Evolutionary conservation across 1,140 invertebrate genomes (phyloP).

Genomic region (Leguminivora glycinivorella): DNA sequence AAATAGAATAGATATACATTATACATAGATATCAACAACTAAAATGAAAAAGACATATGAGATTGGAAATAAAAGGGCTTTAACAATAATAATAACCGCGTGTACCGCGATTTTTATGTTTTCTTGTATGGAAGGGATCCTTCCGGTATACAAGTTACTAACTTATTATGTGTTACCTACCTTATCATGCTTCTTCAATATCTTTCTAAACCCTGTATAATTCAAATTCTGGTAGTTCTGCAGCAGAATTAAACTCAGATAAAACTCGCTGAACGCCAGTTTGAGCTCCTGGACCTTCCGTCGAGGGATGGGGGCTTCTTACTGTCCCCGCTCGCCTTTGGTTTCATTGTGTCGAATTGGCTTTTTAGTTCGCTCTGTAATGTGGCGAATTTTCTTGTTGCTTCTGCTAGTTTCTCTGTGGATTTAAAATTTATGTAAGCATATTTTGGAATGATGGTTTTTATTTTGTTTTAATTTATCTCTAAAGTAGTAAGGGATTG

Average conservation of each 20-base stretch:
- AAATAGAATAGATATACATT: too few relatives aligned
- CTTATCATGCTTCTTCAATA: slow-evolving; percentile 99
- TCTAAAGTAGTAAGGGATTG: too few relatives aligned
- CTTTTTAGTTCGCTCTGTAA: slow-evolving; percentile 93
- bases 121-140: too few relatives aligned
- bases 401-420: slow-evolving; percentile 97
- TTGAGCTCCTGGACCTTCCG: slow-evolving; percentile 96
- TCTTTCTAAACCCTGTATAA: slow-evolving; percentile 99
- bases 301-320: slow-evolving; percentile 81
- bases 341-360: slow-evolving; percentile 84
- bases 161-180: slow-evolving; percentile 74
- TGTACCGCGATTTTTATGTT: too few relatives aligned
- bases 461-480: not conserved
- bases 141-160: too few relatives aligned
- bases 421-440: not conserved
- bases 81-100: too few relatives aligned
- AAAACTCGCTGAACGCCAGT: slow-evolving; percentile 99
- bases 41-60: too few relatives aligned
- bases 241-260: slow-evolving; percentile 96
- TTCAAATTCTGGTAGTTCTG: slow-evolving; percentile 97
- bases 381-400: slow-evolving; percentile 95
- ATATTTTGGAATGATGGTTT: not conserved
- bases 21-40: too few relatives aligned
- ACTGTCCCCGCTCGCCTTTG: slow-evolving; percentile 78
- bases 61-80: too few relatives aligned